Evolutionary conservation across 2,888 invertebrate species (phyloP).

Genomic region (Peribatodes rhomboidaria): DNA sequence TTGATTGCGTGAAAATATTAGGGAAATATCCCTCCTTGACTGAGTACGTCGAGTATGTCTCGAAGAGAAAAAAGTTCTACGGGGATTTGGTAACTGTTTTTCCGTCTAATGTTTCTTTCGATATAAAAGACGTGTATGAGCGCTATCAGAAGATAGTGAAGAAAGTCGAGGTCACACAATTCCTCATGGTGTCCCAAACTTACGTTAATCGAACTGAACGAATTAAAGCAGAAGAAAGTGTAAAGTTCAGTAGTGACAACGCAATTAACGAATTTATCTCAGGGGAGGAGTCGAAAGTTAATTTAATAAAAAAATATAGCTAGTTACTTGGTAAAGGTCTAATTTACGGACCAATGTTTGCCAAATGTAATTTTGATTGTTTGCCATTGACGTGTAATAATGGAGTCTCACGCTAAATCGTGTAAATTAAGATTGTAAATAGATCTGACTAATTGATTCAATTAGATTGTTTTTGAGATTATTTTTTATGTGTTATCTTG

Average conservation of each 20-base stretch:
- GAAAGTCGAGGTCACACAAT: background rate
- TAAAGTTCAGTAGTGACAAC: background rate
- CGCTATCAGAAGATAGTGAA: background rate
- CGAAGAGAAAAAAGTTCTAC: background rate
- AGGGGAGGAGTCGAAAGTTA: background rate
- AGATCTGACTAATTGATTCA: too few species aligned
- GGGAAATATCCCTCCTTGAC: background rate
- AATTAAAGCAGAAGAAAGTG: background rate
- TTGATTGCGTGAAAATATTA: background rate
- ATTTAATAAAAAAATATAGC: background rate
- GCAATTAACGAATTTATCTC: constrained; percentile 1
- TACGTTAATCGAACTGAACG: background rate
- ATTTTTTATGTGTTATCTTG: too few species aligned
- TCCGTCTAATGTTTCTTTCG: background rate
- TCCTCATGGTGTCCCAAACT: background rate
- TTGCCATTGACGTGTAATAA: too few species aligned
- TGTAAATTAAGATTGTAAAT: too few species aligned
- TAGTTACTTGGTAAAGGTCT: too few species aligned
- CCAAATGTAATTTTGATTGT: too few species aligned
- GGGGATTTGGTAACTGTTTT: background rate
- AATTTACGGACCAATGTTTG: too few species aligned
- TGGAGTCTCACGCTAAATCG: too few species aligned
- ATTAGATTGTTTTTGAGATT: too few species aligned
- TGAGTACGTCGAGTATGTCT: background rate
- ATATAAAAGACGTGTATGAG: background rate